Evolutionary conservation across 2,888 invertebrate genomes (phyloP).

Genomic region (Epinotia ramella): DNA sequence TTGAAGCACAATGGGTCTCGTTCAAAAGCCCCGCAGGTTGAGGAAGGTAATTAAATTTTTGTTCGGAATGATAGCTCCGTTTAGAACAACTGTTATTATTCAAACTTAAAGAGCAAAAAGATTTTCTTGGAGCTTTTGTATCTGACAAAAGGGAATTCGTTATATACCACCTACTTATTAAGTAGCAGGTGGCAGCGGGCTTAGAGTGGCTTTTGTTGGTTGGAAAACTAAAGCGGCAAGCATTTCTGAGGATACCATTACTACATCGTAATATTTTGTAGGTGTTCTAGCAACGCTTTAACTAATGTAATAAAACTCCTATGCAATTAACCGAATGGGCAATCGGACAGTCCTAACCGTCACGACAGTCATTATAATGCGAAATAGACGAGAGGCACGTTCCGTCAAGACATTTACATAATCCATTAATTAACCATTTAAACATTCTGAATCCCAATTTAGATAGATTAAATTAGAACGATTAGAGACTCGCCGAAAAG

Average conservation of each 20-base stretch:
- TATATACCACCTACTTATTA: conserved; percentile 37
- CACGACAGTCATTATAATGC: conserved; percentile 49
- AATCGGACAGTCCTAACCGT: conserved; percentile 47
- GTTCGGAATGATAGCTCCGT: conserved; percentile 64
- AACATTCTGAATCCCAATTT: conserved; percentile 67
- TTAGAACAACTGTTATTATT: conserved; percentile 58
- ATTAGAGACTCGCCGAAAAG: conserved; percentile 72
- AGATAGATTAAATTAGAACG: conserved; percentile 69
- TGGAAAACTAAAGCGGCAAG: not conserved
- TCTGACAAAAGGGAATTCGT: conserved; percentile 55
- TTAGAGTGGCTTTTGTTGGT: not conserved
- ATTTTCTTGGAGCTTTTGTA: conserved; percentile 52
- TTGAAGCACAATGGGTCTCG: conserved; percentile 74
- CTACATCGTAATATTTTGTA: conserved; percentile 7
- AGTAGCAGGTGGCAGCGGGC: not conserved
- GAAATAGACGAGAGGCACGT: conserved; percentile 51
- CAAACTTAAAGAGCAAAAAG: conserved; percentile 49
- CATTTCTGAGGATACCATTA: conserved; percentile 5
- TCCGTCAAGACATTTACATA: conserved; percentile 60
- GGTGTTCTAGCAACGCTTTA: conserved; percentile 8
- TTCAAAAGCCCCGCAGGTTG: conserved; percentile 62
- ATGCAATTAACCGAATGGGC: conserved; percentile 42
- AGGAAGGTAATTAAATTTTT: conserved; percentile 75
- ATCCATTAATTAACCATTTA: conserved; percentile 65
- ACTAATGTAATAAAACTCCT: conserved; percentile 33